These are phyloP conservation scores for Cyprinus carpio DNA, from an alignment of 2,113 vertebrate genomes.

Conservation along the genomic window DNA sequence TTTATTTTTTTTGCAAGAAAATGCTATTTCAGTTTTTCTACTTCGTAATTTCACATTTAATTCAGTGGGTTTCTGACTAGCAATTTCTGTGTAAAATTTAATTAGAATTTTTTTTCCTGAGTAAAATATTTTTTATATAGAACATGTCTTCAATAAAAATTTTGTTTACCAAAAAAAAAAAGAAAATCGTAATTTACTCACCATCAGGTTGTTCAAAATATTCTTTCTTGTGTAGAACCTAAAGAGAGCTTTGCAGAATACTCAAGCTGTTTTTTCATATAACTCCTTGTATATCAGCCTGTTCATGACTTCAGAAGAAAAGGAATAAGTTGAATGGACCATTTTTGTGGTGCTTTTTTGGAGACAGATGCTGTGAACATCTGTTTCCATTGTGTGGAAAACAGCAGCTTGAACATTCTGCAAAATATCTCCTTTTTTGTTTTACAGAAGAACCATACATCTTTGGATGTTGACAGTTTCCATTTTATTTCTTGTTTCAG, in stretches of 20 bases:
- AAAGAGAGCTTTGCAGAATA: not conserved
- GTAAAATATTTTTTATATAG: too few species aligned
- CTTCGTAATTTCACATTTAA: too few species aligned
- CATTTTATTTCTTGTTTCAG: conserved; percentile 47
- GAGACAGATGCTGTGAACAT: not conserved
- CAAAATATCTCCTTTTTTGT: not conserved
- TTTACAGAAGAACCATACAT: not conserved
- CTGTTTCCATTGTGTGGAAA: not conserved
- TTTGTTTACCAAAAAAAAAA: too few species aligned
- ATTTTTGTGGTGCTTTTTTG: not conserved
- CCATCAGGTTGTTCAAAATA: too few species aligned
- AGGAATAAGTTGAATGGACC: not conserved
- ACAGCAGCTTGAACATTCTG: not conserved
- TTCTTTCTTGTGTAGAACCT: too few species aligned
- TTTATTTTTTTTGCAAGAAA: not conserved
- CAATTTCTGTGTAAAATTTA: too few species aligned
- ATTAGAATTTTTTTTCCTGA: too few species aligned
- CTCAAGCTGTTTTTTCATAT: not conserved
- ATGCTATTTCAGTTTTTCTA: too few species aligned
- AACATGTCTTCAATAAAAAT: too few species aligned
- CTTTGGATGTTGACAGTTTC: not conserved
- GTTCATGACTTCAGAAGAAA: not conserved
- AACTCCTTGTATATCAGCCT: not conserved
- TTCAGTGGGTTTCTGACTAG: too few species aligned
- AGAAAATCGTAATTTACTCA: too few species aligned